Evolutionary conservation across 2,888 invertebrate species (phyloP), one percentile per base, ranked within the genome.

Genomic region (Ophion ventricosus): DNA sequence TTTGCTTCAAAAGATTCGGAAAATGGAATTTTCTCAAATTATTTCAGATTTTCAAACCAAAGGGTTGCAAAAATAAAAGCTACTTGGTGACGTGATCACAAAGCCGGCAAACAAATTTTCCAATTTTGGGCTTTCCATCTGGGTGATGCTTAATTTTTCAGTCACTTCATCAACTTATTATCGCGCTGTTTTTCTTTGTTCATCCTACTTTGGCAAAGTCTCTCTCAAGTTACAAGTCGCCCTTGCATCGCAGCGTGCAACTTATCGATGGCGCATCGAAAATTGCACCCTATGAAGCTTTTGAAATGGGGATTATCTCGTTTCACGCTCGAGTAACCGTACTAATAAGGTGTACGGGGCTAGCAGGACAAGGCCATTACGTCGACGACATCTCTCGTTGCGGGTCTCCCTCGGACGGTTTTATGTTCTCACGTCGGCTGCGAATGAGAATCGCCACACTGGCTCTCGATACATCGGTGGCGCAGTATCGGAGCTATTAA

Each of bases 291-390:
- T n/a, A 63, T 63, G 49, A 73, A 43, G 54, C 29, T 74, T 49
- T 49, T 87, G 87, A 86, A 89, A 86, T 86, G 85, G 87, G 87
- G 87, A 88, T 63, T 43, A 61, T 73, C 61, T 43, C 40, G 61
- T 26, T 59, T 73, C 61, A 77, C 35, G 76, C 76, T 61, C 73
- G 73, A 61, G 59, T 11, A 73, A 73, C 40, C 61, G 25, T 43
- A 43, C 17, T 43, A 73, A 73, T 73, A 43, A 59, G 73, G 61
- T 61, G 57, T 59, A 25, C 59, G 25, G 35, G 1, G 61, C 17
- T 49, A 49, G 49, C 40, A 26, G 59, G 40, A 66, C 56, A 35
- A 59, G 56, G 63, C 72, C n/a, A 40, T 73, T 72, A 72, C 57
- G 35, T 54, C 26, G 72, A 17, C 56, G 57, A 57, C 20, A 57